Evolutionary conservation across 92 coral and sea anemone genomes (phyloP).

Genomic region (Palythoa grandis): DNA sequence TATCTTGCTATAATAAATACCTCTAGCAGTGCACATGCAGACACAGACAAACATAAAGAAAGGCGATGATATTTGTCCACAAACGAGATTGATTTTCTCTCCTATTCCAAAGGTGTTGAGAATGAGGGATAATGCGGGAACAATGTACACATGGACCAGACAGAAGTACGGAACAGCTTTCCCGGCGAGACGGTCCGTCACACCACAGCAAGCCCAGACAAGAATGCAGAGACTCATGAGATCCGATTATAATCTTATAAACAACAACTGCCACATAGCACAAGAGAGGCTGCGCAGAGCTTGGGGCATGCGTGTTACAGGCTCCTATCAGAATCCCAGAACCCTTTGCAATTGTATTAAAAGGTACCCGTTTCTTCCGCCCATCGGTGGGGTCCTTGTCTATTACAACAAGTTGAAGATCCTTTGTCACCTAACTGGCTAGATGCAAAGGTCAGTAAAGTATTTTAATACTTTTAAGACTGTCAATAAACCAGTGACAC

Average conservation of each 20-base stretch:
- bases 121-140: conserved; percentile 51
- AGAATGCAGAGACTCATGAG: conserved; percentile 51
- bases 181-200: conserved; percentile 6
- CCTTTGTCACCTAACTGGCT: not conserved
- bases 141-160: conserved; percentile 50
- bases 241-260: conserved; percentile 7
- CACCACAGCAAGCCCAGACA: conserved; percentile 50
- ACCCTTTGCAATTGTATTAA: conserved; percentile 35
- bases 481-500: not conserved
- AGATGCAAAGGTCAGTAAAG: not conserved
- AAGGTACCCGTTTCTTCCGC: not conserved
- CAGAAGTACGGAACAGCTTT: conserved; percentile 45
- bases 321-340: not conserved
- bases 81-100: not conserved
- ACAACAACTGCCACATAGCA: conserved; percentile 56
- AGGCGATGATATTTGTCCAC: not conserved
- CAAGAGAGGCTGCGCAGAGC: conserved; percentile 49
- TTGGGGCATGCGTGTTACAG: conserved; percentile 40
- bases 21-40: too few species aligned
- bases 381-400: not conserved
- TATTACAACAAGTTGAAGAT: conserved; percentile 14
- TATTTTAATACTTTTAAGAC: not conserved
- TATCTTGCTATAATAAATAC: too few species aligned
- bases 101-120: conserved; percentile 14
- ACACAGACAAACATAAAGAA: not conserved